phyloP scores from a whole-genome alignment of 2,888 invertebrate genomes.

The Acronicta psi region DNA sequence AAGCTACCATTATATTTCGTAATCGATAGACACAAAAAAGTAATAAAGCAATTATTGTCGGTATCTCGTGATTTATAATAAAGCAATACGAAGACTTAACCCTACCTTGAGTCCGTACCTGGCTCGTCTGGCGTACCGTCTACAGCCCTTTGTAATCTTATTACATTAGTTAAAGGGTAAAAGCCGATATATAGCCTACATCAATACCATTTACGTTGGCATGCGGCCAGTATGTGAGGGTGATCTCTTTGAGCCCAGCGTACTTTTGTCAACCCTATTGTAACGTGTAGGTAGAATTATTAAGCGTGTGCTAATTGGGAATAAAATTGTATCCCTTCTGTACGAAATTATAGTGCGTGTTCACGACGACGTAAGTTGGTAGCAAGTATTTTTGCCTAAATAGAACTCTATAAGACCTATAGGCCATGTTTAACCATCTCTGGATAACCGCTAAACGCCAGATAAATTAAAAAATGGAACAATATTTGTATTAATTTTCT shows the following conservation, averaged over 20 bases:
- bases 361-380: no score
- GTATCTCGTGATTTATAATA: no score
- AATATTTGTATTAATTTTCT: no score
- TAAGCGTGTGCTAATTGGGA: slow-evolving; percentile 44
- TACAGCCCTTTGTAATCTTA: slow-evolving; percentile 85
- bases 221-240: slow-evolving; percentile 59
- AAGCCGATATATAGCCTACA: slow-evolving; percentile 78
- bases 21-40: no score
- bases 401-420: no score
- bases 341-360: slow-evolving; percentile 17
- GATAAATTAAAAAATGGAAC: no score
- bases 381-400: no score
- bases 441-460: no score
- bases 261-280: slow-evolving; percentile 53
- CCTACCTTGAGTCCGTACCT: slow-evolving; percentile 64
- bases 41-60: no score
- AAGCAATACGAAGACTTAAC: slow-evolving; percentile 1
- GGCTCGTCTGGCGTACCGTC: slow-evolving; percentile 64
- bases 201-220: slow-evolving; percentile 71
- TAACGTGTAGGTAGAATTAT: slow-evolving; percentile 31
- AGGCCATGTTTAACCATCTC: no score
- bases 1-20: no score
- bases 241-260: slow-evolving; percentile 61
- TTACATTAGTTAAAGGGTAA: slow-evolving; percentile 85
- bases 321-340: slow-evolving; percentile 21